Base-by-base conservation (phyloP, 2,797 vertebrate species). In the Scarus forsteni region DNA sequence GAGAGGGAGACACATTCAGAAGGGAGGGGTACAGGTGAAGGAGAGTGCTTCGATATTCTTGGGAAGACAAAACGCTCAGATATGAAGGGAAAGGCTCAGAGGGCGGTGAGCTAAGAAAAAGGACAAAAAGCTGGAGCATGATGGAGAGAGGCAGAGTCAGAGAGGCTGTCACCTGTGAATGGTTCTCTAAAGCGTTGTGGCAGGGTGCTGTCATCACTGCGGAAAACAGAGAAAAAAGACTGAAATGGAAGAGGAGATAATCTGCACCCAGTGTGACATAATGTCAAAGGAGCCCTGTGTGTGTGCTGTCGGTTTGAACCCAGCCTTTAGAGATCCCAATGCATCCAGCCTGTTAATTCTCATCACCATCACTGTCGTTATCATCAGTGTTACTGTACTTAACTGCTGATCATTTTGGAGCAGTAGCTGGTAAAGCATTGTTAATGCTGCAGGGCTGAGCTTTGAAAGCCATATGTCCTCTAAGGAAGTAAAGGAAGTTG, bases 281-380 rank as follows among this genome's bases (percentile, higher is more conserved):
- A 73, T 84, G 87, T 78, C 85, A 88, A 57, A 80, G 77, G 77
- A 79, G 62, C 66, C 55, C 46, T 44, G 75, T 72, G 50, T 42
- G 66, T 46, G 70, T 5, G 53, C 74, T 81, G 77, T 87, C 69
- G 15, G 79, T 89, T 81, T 85, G 60, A 88, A 85, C 70, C 44
- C 43, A 66, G 70, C 78, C 84, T 79, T 7, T 60, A 77, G 88
- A 88, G 66, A 81, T 73, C 67, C 62, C 44, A 70, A 43, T 65
- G 42, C 65, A 74, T 64, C 87, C 70, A 60, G 66, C 66, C 87
- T 92, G 89, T 84, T 92, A 81, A 86, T 85, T 80, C 73, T 85
- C 85, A 90, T 90, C 84, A 91, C 48, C 73, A 59, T 92, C 88
- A 88, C 81, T 88, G 87, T 90, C 88, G 80, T 80, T 72, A 69